These are phyloP conservation scores for Halesus radiatus DNA, from an alignment of 1,140 invertebrate species.

Conservation along the genomic window DNA sequence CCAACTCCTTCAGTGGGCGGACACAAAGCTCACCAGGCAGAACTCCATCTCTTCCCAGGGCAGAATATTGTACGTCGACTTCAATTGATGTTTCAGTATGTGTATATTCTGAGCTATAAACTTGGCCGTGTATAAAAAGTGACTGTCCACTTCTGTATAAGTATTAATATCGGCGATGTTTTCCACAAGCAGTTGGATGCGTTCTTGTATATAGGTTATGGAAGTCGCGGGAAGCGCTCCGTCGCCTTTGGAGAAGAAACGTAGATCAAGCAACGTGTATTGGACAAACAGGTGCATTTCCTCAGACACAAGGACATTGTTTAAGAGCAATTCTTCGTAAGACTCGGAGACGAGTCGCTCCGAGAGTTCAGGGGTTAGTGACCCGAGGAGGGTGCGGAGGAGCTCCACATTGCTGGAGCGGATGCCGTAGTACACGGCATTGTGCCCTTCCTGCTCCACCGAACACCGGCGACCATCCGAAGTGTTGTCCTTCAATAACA, in stretches of 20 bases:
- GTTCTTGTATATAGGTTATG: not conserved
- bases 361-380: not conserved
- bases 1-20: not conserved
- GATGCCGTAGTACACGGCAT: not conserved
- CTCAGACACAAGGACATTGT: not conserved
- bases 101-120: constrained; percentile 3
- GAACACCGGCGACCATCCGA: too few species aligned
- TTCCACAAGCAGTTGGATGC: not conserved
- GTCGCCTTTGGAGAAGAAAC: not conserved
- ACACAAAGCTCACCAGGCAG: not conserved
- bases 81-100: constrained; percentile 2
- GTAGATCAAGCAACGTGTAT: not conserved
- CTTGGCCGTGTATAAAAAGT: too few species aligned
- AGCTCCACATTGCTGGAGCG: constrained; percentile 14
- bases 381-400: not conserved
- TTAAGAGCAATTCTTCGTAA: not conserved
- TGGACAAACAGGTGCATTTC: constrained; percentile 10
- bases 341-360: not conserved
- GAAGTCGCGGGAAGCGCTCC: too few species aligned
- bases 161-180: not conserved
- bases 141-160: not conserved
- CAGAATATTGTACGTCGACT: not conserved
- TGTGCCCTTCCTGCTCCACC: not conserved
- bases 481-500: too few species aligned
- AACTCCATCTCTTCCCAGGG: too few species aligned